Conservation (phyloP, 2,888 invertebrate species). For the Nomada hirtipes region DNA sequence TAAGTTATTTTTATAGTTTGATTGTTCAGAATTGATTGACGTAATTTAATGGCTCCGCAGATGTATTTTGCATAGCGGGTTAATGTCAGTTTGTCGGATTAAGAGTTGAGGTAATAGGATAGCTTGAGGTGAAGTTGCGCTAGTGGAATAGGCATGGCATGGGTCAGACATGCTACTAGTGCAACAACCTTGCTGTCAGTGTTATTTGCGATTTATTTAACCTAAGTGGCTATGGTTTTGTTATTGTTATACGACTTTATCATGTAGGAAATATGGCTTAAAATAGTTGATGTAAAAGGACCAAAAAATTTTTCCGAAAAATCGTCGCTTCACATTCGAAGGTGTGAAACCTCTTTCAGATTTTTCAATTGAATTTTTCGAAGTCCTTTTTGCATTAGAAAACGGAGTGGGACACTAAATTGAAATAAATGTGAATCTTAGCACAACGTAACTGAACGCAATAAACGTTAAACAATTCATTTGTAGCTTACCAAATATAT, state of each 20-base stretch:
- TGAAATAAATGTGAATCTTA: no score
- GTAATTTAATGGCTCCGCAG: not conserved
- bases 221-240: not conserved
- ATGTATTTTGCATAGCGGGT: not conserved
- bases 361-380: no score
- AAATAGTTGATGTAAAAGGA: no score
- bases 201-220: not conserved
- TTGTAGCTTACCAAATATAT: no score
- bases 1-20: not conserved
- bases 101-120: constrained; percentile 9
- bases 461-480: not conserved
- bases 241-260: no score
- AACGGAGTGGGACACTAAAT: no score
- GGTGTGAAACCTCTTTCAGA: no score
- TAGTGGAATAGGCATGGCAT: constrained; percentile 12
- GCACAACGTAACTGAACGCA: no score
- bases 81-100: not conserved
- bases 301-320: no score
- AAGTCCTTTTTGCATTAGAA: no score
- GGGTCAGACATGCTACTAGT: constrained; percentile 11
- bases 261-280: no score
- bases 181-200: constrained; percentile 1
- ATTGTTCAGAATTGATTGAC: not conserved
- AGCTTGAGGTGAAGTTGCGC: constrained; percentile 10
- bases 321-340: no score